Base-by-base conservation (phyloP, 2,113 vertebrate genomes). In the Bos indicus region DNA sequence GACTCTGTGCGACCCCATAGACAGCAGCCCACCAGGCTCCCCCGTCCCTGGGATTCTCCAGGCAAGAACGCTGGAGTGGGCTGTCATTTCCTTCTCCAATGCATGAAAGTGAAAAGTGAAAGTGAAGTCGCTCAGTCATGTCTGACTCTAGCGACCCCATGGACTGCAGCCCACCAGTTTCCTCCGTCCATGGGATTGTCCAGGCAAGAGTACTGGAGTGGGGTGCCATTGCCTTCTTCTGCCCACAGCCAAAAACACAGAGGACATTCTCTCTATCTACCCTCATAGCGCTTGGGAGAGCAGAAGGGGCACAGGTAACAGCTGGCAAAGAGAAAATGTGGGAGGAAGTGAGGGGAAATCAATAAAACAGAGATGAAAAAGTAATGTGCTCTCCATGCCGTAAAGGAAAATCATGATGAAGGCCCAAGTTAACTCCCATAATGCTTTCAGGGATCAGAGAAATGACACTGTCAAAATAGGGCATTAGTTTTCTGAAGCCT, bases 401-500 rank as follows among this genome's bases (percentile, higher is more conserved):
- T 1, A 95, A 97, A 98, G 98, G 97, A 98, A 98, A 98, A 87
- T 94, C 95, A 81, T 88, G 96, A 97, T 97, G 96, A 98, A 98
- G 96, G 96, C 97, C 98, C 98, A 95, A 94, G 97, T 96, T 98
- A 98, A 97, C 91, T 98, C 97, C 97, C 98, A 93, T 82, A 97
- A 98, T 98, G 98, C 98, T 98, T 98, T 98, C 98, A 98, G 96
- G 98, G 98, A 98, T 97, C 97, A 97, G 98, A 98, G 97, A 98
- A 98, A 98, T 97, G 97, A 98, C 98, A 98, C 96, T 98, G 98
- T 98, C 98, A 98, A 98, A 99, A 99, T 92, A 98, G 94, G 98
- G 97, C 98, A 98, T 98, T 98, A 97, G 97, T 98, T 99, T 98
- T 98, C 98, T 98, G 97, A 99, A 98, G 98, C 97, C 99, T 98